Percentiles rank a stretch among this genome's conserved stretches.
phyloP scores from a whole-genome alignment of 2,888 invertebrate genomes.

The Andrena bucephala region DNA sequence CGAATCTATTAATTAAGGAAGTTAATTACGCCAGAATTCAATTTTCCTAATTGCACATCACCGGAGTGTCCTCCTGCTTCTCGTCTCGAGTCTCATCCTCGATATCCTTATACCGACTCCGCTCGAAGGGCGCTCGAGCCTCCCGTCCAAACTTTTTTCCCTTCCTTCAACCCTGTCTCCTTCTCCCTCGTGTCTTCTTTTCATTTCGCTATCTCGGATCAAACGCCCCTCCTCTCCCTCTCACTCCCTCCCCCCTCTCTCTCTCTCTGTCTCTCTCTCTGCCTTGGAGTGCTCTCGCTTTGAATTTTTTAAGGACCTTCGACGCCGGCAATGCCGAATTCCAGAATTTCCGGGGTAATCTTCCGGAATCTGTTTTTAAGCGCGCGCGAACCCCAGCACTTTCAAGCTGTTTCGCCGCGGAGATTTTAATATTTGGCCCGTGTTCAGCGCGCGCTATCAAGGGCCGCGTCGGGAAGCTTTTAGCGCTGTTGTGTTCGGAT shows the following conservation, averaged over 20 bases:
- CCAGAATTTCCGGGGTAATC: conserved; percentile 32
- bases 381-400: neutral
- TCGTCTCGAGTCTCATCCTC: conserved; percentile 28
- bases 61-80: conserved; percentile 61
- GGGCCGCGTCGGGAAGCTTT: conserved; percentile 23
- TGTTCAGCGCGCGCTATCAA: conserved; percentile 42
- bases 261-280: neutral
- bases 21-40: conserved; percentile 79
- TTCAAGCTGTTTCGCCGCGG: conserved; percentile 21
- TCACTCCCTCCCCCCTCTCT: neutral
- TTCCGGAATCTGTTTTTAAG: conserved; percentile 31
- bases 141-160: conserved; percentile 18
- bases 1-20: conserved; percentile 81
- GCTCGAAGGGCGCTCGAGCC: conserved; percentile 28
- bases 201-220: conserved; percentile 51
- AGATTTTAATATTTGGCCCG: conserved; percentile 58
- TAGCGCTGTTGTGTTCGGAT: conserved; percentile 39
- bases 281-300: conserved; percentile 22
- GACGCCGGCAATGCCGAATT: conserved; percentile 9
- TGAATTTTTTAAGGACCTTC: conserved; percentile 21
- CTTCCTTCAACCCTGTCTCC: neutral
- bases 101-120: conserved; percentile 41
- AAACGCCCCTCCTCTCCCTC: neutral
- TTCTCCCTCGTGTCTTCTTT: conserved; percentile 23
- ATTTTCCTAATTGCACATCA: conserved; percentile 81